These are phyloP conservation scores for Montipora efflorescens DNA, from an alignment of 64 coral and sea anemone genomes.

Conservation along the genomic window DNA sequence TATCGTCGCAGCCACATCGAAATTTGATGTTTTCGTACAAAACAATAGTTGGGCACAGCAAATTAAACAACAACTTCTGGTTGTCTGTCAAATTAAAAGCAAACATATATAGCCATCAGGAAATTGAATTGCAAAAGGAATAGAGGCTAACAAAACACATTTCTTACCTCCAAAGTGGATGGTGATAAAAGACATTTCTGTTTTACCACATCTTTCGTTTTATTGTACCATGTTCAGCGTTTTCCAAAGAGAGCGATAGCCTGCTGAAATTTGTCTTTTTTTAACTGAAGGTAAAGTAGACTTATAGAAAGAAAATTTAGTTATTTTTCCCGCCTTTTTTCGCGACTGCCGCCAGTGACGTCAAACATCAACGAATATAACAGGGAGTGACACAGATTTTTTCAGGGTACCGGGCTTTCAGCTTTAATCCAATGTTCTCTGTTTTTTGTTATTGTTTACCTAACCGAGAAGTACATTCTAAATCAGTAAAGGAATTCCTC, in stretches of 20 bases:
- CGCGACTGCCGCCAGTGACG: neutral
- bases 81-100: slow-evolving; percentile 16
- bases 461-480: no score
- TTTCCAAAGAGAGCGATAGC: neutral
- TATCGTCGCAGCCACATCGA: slow-evolving; percentile 38
- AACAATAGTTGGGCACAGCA: slow-evolving; percentile 36
- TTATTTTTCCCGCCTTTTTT: slow-evolving; percentile 28
- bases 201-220: neutral
- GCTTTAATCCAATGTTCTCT: no score
- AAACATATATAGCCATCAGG: neutral
- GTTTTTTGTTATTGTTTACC: no score
- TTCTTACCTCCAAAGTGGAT: slow-evolving; percentile 49
- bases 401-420: no score
- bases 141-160: neutral
- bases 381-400: no score
- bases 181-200: slow-evolving; percentile 37
- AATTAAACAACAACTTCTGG: slow-evolving; percentile 54
- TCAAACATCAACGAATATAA: neutral
- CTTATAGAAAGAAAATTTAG: neutral
- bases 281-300: no score
- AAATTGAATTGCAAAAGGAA: neutral
- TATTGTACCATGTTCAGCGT: neutral
- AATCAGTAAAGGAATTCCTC: no score
- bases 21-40: slow-evolving; percentile 69
- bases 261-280: no score